These are phyloP conservation scores for Pterocles orientalis DNA, from an alignment of 2,113 vertebrate genomes.

Conservation along the genomic window DNA sequence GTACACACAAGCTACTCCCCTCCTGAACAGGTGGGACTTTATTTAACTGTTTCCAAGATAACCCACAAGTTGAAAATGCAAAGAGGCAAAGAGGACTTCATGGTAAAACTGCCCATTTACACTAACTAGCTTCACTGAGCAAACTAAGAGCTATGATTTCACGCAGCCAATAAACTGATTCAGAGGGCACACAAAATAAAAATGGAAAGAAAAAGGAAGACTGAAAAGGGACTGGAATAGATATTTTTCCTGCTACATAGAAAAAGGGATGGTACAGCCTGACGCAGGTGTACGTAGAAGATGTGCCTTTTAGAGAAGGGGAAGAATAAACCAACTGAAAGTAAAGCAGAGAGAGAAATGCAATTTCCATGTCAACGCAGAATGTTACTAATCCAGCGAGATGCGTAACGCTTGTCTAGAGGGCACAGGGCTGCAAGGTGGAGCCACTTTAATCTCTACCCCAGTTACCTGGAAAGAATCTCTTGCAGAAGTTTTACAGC, in stretches of 20 bases:
- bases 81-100: neutral
- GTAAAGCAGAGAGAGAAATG: neutral
- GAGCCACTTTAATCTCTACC: neutral
- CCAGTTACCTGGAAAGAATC: neutral
- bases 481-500: neutral
- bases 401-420: neutral
- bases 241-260: neutral
- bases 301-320: neutral
- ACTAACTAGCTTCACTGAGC: neutral
- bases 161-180: neutral
- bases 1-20: neutral
- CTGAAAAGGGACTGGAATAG: no score
- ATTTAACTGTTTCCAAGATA: neutral
- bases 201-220: neutral
- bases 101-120: neutral
- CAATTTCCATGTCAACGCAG: neutral
- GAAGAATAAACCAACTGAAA: neutral
- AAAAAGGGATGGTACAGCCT: neutral
- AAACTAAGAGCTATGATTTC: neutral
- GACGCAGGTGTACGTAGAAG: neutral
- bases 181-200: fast-evolving
- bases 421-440: neutral
- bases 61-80: neutral
- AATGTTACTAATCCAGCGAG: neutral
- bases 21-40: neutral